These are phyloP conservation scores for Octodonta nipae DNA, from an alignment of 2,888 invertebrate species.

Conservation along the genomic window DNA sequence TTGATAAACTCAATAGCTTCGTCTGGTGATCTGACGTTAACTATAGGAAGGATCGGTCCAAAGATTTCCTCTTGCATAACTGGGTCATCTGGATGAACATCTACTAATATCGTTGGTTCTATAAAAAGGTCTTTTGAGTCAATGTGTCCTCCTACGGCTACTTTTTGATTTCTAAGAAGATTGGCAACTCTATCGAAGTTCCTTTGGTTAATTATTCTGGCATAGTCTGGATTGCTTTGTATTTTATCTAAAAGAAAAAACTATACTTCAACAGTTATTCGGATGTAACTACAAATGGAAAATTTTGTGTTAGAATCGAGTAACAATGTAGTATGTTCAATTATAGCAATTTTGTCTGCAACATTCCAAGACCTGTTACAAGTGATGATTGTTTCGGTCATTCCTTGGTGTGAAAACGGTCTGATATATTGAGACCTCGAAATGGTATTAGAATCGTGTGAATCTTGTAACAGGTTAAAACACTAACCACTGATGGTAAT, in stretches of 20 bases:
- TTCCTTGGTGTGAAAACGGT: no score
- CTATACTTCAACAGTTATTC: neutral
- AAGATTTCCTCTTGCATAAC: constrained; percentile 91
- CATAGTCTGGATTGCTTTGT: constrained; percentile 49
- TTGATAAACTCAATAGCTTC: constrained; percentile 89
- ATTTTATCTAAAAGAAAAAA: constrained; percentile 12
- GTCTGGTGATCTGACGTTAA: constrained; percentile 65
- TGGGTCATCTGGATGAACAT: constrained; percentile 62
- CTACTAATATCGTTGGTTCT: constrained; percentile 68
- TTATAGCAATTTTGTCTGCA: no score
- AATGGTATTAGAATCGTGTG: no score
- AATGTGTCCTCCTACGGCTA: constrained; percentile 64
- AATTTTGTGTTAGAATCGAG: no score
- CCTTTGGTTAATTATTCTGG: constrained; percentile 70
- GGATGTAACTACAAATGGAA: no score
- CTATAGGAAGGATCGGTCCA: constrained; percentile 86
- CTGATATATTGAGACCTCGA: no score
- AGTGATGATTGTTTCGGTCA: no score
- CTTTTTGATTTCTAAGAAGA: constrained; percentile 53
- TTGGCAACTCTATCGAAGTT: constrained; percentile 42
- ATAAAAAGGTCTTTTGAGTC: constrained; percentile 70
- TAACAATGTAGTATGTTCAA: no score
- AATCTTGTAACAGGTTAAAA: no score
- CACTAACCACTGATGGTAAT: no score
- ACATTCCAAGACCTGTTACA: no score